These are phyloP conservation scores for Pocillopora meandrina DNA, from an alignment of 92 coral and sea anemone genomes.

Conservation along the genomic window DNA sequence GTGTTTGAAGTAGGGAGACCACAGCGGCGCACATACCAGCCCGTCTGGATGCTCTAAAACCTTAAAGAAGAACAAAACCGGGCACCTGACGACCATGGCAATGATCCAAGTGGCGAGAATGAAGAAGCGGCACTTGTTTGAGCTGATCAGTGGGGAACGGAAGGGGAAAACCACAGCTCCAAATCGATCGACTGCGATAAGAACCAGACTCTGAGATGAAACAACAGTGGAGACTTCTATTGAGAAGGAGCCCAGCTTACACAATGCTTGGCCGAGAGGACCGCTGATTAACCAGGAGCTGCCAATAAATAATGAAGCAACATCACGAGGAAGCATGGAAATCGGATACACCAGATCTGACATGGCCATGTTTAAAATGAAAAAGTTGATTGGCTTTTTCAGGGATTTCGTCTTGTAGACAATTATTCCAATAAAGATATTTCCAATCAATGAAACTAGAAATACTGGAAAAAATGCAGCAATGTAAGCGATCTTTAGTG, in stretches of 20 bases:
- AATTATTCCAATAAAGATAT: no score
- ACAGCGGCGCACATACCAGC: background rate
- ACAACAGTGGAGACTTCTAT: background rate
- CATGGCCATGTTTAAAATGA: no score
- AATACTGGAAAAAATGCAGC: no score
- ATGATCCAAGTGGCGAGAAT: background rate
- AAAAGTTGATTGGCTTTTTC: no score
- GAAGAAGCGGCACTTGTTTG: background rate
- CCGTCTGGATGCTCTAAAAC: background rate
- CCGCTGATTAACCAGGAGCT: background rate
- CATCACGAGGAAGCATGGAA: no score
- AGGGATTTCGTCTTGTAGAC: no score
- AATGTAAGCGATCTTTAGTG: background rate
- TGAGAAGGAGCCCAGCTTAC: background rate
- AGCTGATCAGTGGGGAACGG: background rate
- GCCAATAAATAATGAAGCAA: no score
- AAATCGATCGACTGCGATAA: background rate
- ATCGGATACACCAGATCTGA: no score
- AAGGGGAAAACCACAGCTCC: background rate
- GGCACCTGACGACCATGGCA: background rate
- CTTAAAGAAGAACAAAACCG: background rate
- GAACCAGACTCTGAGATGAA: background rate
- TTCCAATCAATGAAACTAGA: no score
- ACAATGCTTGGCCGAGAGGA: background rate
- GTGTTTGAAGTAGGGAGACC: background rate